Evolutionary conservation across 2,113 vertebrate genomes (phyloP).

Genomic region (Tupaia chinensis): DNA sequence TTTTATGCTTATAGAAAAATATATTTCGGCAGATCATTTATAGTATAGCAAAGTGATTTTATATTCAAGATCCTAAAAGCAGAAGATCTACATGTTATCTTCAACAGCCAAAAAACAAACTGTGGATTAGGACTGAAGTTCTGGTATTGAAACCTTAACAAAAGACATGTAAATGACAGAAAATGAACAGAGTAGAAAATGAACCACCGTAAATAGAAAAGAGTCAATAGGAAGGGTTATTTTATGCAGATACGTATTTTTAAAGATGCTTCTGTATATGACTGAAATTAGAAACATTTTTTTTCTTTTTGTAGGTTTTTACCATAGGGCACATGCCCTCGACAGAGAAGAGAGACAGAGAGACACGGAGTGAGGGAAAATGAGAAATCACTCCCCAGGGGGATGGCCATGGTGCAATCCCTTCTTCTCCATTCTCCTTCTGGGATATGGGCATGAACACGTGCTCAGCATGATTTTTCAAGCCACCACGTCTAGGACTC

Average conservation of each 20-base stretch:
- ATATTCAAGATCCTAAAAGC: not conserved
- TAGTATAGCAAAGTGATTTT: slow-evolving; percentile 8
- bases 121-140: not conserved
- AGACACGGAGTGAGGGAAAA: no score
- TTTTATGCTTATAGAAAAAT: not conserved
- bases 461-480: no score
- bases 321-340: no score
- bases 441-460: no score
- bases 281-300: not conserved
- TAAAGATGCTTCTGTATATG: not conserved
- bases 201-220: not conserved
- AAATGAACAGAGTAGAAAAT: slow-evolving; percentile 7
- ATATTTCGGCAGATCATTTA: not conserved
- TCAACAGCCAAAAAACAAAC: slow-evolving; percentile 13
- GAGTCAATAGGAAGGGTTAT: not conserved
- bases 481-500: no score
- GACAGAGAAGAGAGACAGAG: no score
- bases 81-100: not conserved
- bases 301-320: no score
- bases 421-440: no score
- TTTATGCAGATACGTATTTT: not conserved
- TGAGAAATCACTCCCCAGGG: no score
- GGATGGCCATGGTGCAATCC: no score
- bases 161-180: not conserved
- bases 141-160: not conserved